These are phyloP conservation scores for Cnemophilus loriae DNA, from an alignment of 2,113 vertebrate genomes.

Conservation along the genomic window DNA sequence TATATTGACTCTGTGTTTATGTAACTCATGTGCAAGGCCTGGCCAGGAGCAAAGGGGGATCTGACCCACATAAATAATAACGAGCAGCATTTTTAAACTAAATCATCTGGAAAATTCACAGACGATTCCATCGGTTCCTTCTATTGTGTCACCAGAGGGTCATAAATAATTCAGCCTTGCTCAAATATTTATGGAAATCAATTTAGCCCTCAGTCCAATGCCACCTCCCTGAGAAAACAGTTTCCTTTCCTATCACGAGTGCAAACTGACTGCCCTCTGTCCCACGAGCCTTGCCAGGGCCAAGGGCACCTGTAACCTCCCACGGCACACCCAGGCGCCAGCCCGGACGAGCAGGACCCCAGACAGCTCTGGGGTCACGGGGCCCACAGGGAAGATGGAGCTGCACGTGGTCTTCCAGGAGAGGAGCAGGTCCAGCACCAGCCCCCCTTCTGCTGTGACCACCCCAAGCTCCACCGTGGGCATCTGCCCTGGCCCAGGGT, in stretches of 20 bases:
- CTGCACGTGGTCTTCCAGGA: not conserved
- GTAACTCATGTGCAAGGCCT: not conserved
- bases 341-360: not conserved
- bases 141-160: constrained; percentile 51
- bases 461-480: fast-evolving
- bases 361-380: not conserved
- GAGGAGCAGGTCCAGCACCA: not conserved
- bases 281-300: not conserved
- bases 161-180: constrained; percentile 70
- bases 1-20: constrained; percentile 18
- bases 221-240: constrained; percentile 56
- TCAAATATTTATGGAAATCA: constrained; percentile 74
- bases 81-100: constrained; percentile 46
- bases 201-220: constrained; percentile 48
- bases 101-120: constrained; percentile 65
- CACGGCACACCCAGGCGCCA: not conserved
- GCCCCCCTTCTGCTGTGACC: not conserved
- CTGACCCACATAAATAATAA: constrained; percentile 47
- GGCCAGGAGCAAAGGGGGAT: constrained; percentile 26
- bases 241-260: not conserved
- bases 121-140: not conserved
- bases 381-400: not conserved
- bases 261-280: not conserved
- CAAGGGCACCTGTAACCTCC: not conserved
- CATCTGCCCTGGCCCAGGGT: not conserved